These are phyloP conservation scores for Drosophila barbarae DNA, from an alignment of 2,888 invertebrate species.

Conservation along the genomic window DNA sequence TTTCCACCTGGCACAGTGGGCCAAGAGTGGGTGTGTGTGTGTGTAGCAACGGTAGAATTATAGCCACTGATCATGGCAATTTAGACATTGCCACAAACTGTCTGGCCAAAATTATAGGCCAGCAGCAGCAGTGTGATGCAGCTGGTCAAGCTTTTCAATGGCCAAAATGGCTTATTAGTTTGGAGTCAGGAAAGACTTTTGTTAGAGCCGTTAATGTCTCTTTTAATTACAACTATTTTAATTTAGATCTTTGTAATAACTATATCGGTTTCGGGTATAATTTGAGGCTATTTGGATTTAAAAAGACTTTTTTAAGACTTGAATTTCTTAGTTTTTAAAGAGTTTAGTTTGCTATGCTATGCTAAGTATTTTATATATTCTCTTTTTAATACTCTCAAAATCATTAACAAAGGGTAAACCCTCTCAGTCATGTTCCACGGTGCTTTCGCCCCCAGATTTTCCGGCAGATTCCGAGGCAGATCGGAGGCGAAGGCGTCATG, in stretches of 20 bases:
- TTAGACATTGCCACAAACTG: slow-evolving; percentile 11
- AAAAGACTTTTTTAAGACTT: background rate
- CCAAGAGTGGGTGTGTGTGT: slow-evolving; percentile 8
- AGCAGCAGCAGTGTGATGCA: background rate
- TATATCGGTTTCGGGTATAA: background rate
- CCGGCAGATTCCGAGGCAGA: slow-evolving; percentile 27
- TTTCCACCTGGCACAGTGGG: slow-evolving; percentile 43
- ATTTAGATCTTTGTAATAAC: background rate
- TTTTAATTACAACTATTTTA: background rate
- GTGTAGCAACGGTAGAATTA: slow-evolving; percentile 9
- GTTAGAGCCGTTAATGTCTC: background rate
- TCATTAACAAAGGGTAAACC: background rate
- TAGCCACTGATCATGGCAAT: slow-evolving; percentile 22
- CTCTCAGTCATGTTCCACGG: slow-evolving; percentile 39
- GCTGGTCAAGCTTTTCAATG: slow-evolving; percentile 7
- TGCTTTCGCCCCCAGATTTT: slow-evolving; percentile 56
- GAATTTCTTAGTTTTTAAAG: too few relatives aligned
- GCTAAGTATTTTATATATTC: background rate
- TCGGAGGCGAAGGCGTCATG: slow-evolving; percentile 46
- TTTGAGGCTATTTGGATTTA: background rate
- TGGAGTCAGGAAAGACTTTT: background rate
- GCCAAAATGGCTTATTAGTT: background rate
- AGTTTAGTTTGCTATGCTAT: too few relatives aligned
- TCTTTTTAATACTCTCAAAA: background rate
- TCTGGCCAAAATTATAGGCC: slow-evolving; percentile 15